Base-by-base conservation (phyloP, 2,797 vertebrate species). In the Lagothrix lagotricha region DNA sequence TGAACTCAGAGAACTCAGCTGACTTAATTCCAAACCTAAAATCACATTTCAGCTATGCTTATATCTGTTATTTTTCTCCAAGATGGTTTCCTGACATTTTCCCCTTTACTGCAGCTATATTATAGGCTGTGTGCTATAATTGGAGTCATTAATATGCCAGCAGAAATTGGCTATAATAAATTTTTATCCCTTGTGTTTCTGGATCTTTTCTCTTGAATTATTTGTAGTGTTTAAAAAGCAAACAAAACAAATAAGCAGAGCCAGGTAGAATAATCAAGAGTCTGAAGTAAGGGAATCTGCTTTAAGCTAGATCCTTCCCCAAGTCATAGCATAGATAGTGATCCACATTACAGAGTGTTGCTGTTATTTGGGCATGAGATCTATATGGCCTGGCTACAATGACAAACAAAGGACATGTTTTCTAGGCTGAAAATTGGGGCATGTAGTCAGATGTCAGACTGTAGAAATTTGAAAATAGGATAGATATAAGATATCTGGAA, bases 11-110 rank as follows among this genome's bases (percentile, higher is more conserved):
- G 24, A 26, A 41, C 36, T 80, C 39, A 41, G 33, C 19, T 94
- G 44, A 76, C 36, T 92, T 81, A 70, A 61, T 57, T 83, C 81
- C 70, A 87, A 96, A 86, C 48, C 50, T 48, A 90, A 93, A 94
- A 57, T 54, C 73, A 46, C 33, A 73, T 89, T 75, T 88, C 83
- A 54, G 19, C 50, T 36, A 7, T 88, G 46, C 86, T 90, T 80
- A 72, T 2, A 39, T 46, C 82, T 50, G 46, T 39, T 82, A 54
- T 44, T 87, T 94, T 96, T 75, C 14, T 87, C 52, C 58, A 90
- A 33, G 88, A 90, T 75, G 30, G 70, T 72, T 93, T 96, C 84
- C 44, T 58, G 44, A 88, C 76, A 81, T 39, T 36, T 76, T 46
- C 87, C 67, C 50, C 50, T 95, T 93, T 72, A 86, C 30, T 92